Evolutionary conservation across 1,140 invertebrate genomes (phyloP).

Genomic region (Pseudomyrmex sp.): DNA sequence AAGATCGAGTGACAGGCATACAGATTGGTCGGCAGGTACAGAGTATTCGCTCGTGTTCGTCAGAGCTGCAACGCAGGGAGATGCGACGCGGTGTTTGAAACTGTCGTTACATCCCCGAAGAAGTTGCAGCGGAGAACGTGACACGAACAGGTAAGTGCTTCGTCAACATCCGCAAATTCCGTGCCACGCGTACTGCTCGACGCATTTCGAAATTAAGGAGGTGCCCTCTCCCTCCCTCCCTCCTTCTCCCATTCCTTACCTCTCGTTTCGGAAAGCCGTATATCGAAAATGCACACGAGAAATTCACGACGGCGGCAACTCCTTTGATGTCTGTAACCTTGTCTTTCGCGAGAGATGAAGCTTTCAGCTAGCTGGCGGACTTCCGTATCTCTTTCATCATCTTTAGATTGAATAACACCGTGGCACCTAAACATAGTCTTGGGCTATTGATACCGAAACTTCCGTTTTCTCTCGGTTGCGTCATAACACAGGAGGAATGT

Average conservation of each 20-base stretch:
- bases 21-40: slow-evolving; percentile 41
- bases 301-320: slow-evolving; percentile 34
- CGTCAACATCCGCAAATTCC: slow-evolving; percentile 75
- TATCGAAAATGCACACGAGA: slow-evolving; percentile 45
- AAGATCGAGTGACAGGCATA: slow-evolving; percentile 15
- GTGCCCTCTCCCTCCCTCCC: neutral
- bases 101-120: slow-evolving; percentile 45
- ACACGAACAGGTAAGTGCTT: slow-evolving; percentile 73
- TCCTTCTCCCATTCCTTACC: neutral
- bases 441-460: slow-evolving; percentile 15
- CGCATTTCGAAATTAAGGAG: slow-evolving; percentile 64
- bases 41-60: slow-evolving; percentile 25
- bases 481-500: neutral
- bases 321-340: slow-evolving; percentile 44
- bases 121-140: slow-evolving; percentile 64
- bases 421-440: neutral
- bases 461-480: neutral
- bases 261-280: slow-evolving; percentile 25
- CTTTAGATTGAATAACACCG: slow-evolving; percentile 30
- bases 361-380: slow-evolving; percentile 5
- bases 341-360: slow-evolving; percentile 3
- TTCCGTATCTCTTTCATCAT: slow-evolving; percentile 43
- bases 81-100: slow-evolving; percentile 41
- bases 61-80: slow-evolving; percentile 42
- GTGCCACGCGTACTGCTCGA: slow-evolving; percentile 54